phyloP scores from a whole-genome alignment of 2,113 vertebrate genomes.

The Bucco capensis region DNA sequence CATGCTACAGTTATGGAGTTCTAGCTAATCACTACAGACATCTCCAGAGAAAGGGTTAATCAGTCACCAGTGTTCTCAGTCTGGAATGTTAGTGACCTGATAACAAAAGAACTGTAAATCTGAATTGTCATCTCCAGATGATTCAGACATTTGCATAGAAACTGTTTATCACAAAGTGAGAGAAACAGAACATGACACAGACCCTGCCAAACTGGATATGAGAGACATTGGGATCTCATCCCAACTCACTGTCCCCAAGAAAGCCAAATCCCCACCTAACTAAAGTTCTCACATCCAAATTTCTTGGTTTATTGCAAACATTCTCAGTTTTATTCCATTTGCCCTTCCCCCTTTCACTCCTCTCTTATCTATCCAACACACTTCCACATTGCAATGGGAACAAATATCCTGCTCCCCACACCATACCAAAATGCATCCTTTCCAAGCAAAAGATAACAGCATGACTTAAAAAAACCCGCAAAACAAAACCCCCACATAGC shows the following conservation, averaged over 20 bases:
- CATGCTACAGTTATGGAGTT: neutral
- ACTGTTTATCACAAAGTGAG: constrained; percentile 32
- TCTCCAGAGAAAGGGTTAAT: constrained; percentile 28
- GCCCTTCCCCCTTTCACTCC: neutral
- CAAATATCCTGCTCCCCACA: neutral
- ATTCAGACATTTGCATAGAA: constrained; percentile 40
- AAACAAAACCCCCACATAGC: neutral
- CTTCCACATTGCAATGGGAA: neutral
- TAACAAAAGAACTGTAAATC: constrained; percentile 52
- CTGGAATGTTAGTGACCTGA: constrained; percentile 16
- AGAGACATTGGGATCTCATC: neutral
- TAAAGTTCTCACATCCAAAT: neutral
- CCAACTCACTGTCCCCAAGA: neutral
- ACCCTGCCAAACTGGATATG: constrained; percentile 48
- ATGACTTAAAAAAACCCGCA: neutral
- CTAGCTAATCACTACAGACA: neutral
- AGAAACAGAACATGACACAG: constrained; percentile 36
- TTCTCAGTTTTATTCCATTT: neutral
- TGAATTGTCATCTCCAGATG: constrained; percentile 50
- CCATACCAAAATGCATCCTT: neutral
- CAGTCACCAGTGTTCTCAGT: constrained; percentile 7
- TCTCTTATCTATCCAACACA: neutral
- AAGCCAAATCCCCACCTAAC: neutral
- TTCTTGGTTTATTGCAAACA: neutral
- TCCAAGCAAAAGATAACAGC: neutral